phyloP scores from a whole-genome alignment of 2,888 invertebrate species.

The Trachelus troglodyta region DNA sequence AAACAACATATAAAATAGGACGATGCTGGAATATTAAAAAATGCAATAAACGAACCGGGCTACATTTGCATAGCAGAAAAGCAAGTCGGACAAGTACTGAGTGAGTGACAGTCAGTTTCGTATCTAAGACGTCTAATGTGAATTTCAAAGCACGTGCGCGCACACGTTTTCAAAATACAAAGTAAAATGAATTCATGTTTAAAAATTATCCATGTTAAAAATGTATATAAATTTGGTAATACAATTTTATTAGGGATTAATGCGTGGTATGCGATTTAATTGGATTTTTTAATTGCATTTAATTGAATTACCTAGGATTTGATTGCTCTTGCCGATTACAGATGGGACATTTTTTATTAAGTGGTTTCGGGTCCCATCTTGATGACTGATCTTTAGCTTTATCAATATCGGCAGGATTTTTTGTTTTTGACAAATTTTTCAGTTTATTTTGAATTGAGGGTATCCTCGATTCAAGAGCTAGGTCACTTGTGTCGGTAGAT shows the following conservation, averaged over 20 bases:
- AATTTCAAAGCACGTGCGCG: background rate
- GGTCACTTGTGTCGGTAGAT: slow-evolving; percentile 21
- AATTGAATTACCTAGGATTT: slow-evolving; percentile 22
- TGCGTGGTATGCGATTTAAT: background rate
- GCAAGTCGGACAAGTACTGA: background rate
- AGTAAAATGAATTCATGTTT: background rate
- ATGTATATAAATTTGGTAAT: no score
- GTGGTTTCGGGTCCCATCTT: background rate
- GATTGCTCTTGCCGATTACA: slow-evolving; percentile 21
- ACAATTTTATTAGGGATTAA: no score
- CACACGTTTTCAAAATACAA: background rate
- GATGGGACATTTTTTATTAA: slow-evolving; percentile 17
- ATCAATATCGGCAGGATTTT: slow-evolving; percentile 8
- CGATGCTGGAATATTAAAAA: background rate
- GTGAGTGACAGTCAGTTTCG: background rate
- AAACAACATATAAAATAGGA: background rate
- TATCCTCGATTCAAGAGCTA: slow-evolving; percentile 4
- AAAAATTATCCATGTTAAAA: background rate
- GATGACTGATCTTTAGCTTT: background rate
- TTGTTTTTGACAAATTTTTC: slow-evolving; percentile 13
- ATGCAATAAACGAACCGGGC: background rate
- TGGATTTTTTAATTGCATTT: background rate
- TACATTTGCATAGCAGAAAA: background rate
- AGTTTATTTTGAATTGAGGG: background rate
- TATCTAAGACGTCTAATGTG: background rate